Evolutionary conservation across 2,797 vertebrate genomes (phyloP), one percentile per base, ranked within the genome.

Genomic region (Hirundo rustica): DNA sequence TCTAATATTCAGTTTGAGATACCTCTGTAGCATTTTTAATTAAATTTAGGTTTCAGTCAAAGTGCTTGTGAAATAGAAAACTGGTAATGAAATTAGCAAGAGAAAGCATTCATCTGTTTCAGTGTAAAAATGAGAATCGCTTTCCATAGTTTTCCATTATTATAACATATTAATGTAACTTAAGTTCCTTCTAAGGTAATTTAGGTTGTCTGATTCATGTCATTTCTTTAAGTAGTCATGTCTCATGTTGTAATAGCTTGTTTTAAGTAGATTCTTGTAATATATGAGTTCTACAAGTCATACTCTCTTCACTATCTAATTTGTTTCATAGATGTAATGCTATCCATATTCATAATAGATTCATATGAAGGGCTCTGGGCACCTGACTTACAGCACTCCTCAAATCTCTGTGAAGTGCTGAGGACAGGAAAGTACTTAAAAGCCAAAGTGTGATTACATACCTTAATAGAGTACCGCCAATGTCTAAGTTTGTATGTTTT

Each of bases 21-120:
- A 89, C 22, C 29, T 70, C 36, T 85, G 25, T 72, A 76, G 26
- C 38, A 53, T 74, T 91, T 92, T 71, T 6, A 83, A 83, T 92
- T 91, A 72, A 84, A 72, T 78, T 87, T 47, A n/a, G 30, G 7
- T 92, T 91, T 81, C 44, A 45, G 1, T 89, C 71, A 84, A 88
- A 89, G n/a, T 84, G 42, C 53, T 76, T 88, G 22, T 71, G 53
- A 83, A 93, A 64, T 75, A 70, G 48, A 38, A 89, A 91, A 44
- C 10, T 4, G 3, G 32, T 68, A 89, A 74, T 86, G 71, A 85
- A 78, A 86, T 83, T 95, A 95, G 97, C 97, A 97, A 97, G 96
- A 97, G 97, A 93, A 97, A 97, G 91, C 97, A 96, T 96, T 96
- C 36, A 19, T 94, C 67, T 94, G 13, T 89, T 92, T 89, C 84